phyloP scores from a whole-genome alignment of 2,113 vertebrate genomes.

The Hippolais icterina region DNA sequence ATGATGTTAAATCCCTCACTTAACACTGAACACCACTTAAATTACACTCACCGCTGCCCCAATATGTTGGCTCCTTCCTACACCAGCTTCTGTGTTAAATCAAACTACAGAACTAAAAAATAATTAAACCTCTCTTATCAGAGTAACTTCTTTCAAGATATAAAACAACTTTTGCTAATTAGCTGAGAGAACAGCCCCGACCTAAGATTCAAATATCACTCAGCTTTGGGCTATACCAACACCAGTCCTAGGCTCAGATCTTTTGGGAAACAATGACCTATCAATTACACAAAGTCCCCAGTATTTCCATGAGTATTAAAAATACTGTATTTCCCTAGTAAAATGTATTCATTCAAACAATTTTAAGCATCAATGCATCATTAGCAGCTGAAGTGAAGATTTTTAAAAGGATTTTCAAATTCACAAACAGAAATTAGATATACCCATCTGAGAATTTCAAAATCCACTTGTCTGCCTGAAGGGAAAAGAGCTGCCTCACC shows the following conservation, averaged over 20 bases:
- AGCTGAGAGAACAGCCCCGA: background rate
- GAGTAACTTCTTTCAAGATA: background rate
- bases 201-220: background rate
- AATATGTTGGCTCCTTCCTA: background rate
- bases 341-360: background rate
- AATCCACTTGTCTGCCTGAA: background rate
- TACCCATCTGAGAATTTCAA: background rate
- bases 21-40: background rate
- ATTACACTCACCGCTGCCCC: background rate
- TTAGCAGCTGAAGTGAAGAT: background rate
- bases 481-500: background rate
- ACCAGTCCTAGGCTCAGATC: background rate
- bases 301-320: background rate
- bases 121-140: background rate
- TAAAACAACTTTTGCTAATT: background rate
- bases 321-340: background rate
- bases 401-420: background rate
- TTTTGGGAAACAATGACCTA: rapidly evolving
- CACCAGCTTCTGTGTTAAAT: background rate
- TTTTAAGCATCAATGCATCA: background rate
- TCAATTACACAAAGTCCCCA: background rate
- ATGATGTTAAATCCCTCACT: background rate
- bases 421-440: background rate
- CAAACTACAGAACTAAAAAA: background rate
- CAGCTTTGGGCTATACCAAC: background rate